These are phyloP conservation scores for Drosophila ogumai DNA, from an alignment of 1,140 invertebrate genomes.

Conservation along the genomic window DNA sequence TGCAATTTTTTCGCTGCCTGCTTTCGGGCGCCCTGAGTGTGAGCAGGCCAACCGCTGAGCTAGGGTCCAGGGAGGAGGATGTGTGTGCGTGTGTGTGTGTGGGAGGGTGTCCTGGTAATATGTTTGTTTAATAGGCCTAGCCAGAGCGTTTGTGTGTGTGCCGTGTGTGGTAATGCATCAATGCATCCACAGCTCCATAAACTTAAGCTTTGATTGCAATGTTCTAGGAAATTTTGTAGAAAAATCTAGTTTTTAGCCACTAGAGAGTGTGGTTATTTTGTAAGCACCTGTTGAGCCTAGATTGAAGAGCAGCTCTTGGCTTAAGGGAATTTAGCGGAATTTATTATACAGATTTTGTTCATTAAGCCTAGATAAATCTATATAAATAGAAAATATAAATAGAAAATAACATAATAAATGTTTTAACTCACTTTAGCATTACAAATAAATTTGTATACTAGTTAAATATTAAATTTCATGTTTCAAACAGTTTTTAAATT, in stretches of 20 bases:
- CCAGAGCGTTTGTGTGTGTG: conserved; percentile 1
- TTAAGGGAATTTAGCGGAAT: too few species aligned
- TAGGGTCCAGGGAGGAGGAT: conserved; percentile 3
- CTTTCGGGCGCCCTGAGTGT: conserved; percentile 65
- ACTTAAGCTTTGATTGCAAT: background rate
- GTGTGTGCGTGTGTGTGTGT: background rate
- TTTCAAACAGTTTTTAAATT: too few species aligned
- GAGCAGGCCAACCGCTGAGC: conserved; percentile 41
- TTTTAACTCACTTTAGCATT: too few species aligned
- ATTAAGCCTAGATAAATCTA: too few species aligned
- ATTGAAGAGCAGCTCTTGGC: too few species aligned
- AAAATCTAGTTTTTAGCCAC: background rate
- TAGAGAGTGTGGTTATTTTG: background rate
- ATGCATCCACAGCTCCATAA: conserved; percentile 1
- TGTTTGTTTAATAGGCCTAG: conserved; percentile 78
- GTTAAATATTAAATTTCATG: too few species aligned
- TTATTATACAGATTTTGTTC: too few species aligned
- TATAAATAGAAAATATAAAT: too few species aligned
- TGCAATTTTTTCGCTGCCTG: conserved; percentile 63
- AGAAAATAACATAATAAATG: too few species aligned
- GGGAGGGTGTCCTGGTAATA: conserved; percentile 51
- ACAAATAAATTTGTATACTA: too few species aligned
- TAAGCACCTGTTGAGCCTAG: background rate
- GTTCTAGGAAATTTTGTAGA: background rate
- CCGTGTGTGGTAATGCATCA: conserved; percentile 24